These are phyloP conservation scores for Maniola jurtina DNA, from an alignment of 1,140 invertebrate species.

Conservation along the genomic window DNA sequence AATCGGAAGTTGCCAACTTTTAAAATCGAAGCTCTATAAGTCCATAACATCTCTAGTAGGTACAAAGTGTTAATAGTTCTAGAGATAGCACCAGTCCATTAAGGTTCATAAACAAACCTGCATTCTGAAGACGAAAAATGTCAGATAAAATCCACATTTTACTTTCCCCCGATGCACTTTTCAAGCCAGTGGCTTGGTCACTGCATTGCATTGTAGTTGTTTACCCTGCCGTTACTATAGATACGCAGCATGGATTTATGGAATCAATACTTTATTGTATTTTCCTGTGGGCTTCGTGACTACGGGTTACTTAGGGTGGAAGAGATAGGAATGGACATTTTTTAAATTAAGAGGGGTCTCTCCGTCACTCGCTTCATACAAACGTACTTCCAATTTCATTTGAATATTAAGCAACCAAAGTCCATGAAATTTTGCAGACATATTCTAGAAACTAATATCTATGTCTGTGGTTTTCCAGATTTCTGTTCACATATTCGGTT, in stretches of 20 bases:
- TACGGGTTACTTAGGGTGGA: neutral
- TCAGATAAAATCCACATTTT: slow-evolving; percentile 1
- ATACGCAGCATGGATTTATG: neutral
- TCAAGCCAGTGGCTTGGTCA: slow-evolving; percentile 2
- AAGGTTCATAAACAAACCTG: neutral
- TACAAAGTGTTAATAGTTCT: neutral
- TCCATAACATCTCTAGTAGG: too few relatives aligned
- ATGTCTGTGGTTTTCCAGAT: too few relatives aligned
- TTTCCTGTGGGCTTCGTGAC: neutral
- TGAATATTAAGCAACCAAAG: too few relatives aligned
- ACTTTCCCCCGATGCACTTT: slow-evolving; percentile 6
- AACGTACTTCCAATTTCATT: too few relatives aligned
- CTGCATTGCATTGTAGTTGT: slow-evolving; percentile 5
- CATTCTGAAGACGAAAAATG: neutral
- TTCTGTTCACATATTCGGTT: too few relatives aligned
- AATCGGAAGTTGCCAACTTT: too few relatives aligned
- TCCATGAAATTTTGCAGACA: too few relatives aligned
- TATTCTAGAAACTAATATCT: too few relatives aligned
- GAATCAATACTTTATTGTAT: slow-evolving; percentile 4
- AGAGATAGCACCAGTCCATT: neutral
- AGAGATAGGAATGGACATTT: neutral
- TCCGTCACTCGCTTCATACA: too few relatives aligned
- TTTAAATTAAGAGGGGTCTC: too few relatives aligned
- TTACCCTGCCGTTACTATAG: neutral
- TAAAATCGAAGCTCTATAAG: too few relatives aligned